Evolutionary conservation across 2,797 vertebrate genomes (phyloP).

Genomic region (Sebastiscus tertius): DNA sequence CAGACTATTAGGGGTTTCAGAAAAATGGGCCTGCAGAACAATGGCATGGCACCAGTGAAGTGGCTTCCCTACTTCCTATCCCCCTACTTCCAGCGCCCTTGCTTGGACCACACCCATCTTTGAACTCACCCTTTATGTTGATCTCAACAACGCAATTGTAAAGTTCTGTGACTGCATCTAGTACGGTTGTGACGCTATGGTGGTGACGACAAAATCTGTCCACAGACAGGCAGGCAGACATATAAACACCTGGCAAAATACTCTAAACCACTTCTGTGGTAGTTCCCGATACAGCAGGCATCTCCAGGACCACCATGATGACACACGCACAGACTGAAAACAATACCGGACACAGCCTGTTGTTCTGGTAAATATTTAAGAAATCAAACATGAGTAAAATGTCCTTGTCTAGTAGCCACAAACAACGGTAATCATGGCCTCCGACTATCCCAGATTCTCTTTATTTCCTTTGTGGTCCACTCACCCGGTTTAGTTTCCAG

Average conservation of each 20-base stretch:
- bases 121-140: too few species aligned
- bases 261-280: background rate
- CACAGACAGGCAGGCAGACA: background rate
- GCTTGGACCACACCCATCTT: too few species aligned
- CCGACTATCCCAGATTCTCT: slow-evolving; percentile 15
- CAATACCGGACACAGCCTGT: background rate
- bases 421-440: slow-evolving; percentile 6
- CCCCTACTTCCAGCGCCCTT: too few species aligned
- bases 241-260: background rate
- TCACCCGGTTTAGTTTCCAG: slow-evolving; percentile 45
- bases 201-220: too few species aligned
- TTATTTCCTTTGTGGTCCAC: slow-evolving; percentile 42
- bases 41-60: too few species aligned
- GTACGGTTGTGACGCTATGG: background rate
- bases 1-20: too few species aligned
- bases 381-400: slow-evolving; percentile 12
- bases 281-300: too few species aligned
- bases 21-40: too few species aligned
- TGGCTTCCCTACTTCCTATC: too few species aligned
- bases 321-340: background rate
- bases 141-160: background rate
- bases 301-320: background rate
- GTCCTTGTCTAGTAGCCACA: background rate
- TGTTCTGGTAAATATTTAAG: background rate
- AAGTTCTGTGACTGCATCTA: background rate